A percentile compares a stretch with the other conserved stretches of the same genome.
Conservation (phyloP, 2,888 invertebrate species). For the Scrobipalpa costella region DNA sequence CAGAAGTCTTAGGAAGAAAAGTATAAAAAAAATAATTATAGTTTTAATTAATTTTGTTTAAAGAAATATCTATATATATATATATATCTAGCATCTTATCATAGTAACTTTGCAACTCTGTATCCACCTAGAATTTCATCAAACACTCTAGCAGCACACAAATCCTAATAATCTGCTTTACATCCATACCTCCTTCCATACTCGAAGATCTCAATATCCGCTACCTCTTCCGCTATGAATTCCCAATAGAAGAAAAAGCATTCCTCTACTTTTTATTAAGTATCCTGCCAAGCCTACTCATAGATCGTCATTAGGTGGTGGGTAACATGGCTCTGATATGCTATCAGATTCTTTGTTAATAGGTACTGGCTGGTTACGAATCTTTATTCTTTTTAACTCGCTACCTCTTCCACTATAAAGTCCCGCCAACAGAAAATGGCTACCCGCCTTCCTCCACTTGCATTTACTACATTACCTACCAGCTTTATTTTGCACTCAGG, state of each 20-base stretch:
- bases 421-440: slow-evolving; percentile 39
- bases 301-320: no score
- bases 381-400: neutral
- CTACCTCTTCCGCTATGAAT: slow-evolving; percentile 18
- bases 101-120: neutral
- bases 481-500: slow-evolving; percentile 51
- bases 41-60: no score
- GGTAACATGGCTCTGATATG: no score
- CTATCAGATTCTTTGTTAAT: no score
- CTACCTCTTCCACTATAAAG: slow-evolving; percentile 19
- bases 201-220: neutral
- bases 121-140: neutral
- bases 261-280: slow-evolving; percentile 45
- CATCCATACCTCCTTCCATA: neutral
- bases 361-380: no score
- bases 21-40: no score
- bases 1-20: no score
- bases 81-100: neutral
- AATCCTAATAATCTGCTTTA: neutral
- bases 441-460: slow-evolving; percentile 38
- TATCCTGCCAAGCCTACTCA: slow-evolving; percentile 37
- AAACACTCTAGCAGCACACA: neutral
- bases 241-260: slow-evolving; percentile 39
- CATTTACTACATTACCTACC: slow-evolving; percentile 47
- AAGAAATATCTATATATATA: no score